A percentile compares a stretch with the other conserved stretches of the same genome.
phyloP scores from a whole-genome alignment of 2,113 vertebrate species.

The Hippocampus barbouri region DNA sequence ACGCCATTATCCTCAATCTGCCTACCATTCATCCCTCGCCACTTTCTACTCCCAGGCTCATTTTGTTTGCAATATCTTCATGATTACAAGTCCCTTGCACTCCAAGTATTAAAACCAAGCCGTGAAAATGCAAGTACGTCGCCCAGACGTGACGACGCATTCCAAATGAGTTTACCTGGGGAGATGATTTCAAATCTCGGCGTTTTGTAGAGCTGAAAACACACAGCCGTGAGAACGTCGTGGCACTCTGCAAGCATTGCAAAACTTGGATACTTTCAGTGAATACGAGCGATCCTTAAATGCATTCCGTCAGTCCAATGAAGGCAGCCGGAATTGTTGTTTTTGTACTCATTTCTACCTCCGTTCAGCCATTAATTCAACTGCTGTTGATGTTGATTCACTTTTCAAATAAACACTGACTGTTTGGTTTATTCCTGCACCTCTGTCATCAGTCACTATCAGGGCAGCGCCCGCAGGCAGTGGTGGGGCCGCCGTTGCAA shows the following conservation, averaged over 20 bases:
- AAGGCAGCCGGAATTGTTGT: no score
- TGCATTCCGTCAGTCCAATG: no score
- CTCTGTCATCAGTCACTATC: slow-evolving; percentile 58
- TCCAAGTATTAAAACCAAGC: background rate
- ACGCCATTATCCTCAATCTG: no score
- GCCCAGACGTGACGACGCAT: background rate
- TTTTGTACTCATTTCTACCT: no score
- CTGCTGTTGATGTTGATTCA: no score
- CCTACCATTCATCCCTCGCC: no score
- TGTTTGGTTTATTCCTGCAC: slow-evolving; percentile 34
- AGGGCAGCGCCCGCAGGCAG: slow-evolving; percentile 19
- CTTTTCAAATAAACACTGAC: slow-evolving; percentile 32
- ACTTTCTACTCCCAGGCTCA: background rate
- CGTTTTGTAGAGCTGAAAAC: background rate
- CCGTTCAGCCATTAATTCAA: no score
- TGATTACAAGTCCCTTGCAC: background rate
- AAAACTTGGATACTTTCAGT: background rate
- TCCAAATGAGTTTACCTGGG: background rate
- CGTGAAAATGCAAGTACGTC: background rate
- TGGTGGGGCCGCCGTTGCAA: background rate
- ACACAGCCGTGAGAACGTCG: no score
- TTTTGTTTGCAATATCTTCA: background rate
- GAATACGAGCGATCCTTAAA: background rate
- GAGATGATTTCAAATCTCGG: background rate
- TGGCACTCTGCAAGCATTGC: background rate